Evolutionary conservation across 2,797 vertebrate genomes (phyloP).

Genomic region (Siniperca obscura): DNA sequence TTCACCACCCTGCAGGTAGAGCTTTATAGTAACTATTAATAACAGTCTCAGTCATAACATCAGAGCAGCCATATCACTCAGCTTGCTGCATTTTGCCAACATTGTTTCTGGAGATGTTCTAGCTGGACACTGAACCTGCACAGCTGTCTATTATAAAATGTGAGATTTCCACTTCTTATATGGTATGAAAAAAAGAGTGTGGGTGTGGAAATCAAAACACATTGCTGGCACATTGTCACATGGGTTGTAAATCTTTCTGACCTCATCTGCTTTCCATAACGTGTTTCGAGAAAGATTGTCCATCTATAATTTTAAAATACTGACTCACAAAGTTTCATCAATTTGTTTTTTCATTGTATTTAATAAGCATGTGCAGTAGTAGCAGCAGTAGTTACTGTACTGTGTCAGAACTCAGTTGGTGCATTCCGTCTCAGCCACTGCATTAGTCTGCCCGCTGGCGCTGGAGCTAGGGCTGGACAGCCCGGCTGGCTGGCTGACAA

Average conservation of each 20-base stretch:
- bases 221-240: not conserved
- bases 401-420: constrained; percentile 13
- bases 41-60: constrained; percentile 23
- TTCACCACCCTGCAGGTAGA: constrained; percentile 7
- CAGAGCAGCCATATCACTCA: not conserved
- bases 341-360: not conserved
- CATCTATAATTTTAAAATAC: not conserved
- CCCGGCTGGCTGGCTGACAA: constrained; percentile 51
- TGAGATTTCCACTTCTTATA: constrained; percentile 2
- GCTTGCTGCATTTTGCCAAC: constrained; percentile 1
- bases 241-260: not conserved
- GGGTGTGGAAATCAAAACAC: not conserved
- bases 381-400: not conserved
- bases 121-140: not conserved
- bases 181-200: not conserved
- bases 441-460: not conserved
- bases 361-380: not conserved
- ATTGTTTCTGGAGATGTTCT: not conserved
- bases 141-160: constrained; percentile 1
- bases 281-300: not conserved
- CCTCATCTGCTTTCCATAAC: not conserved
- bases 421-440: not conserved
- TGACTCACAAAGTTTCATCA: not conserved
- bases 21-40: constrained; percentile 37
- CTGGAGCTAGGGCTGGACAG: constrained; percentile 35